Conservation (phyloP, 2,113 vertebrate genomes). For the Phyllopteryx taeniolatus region DNA sequence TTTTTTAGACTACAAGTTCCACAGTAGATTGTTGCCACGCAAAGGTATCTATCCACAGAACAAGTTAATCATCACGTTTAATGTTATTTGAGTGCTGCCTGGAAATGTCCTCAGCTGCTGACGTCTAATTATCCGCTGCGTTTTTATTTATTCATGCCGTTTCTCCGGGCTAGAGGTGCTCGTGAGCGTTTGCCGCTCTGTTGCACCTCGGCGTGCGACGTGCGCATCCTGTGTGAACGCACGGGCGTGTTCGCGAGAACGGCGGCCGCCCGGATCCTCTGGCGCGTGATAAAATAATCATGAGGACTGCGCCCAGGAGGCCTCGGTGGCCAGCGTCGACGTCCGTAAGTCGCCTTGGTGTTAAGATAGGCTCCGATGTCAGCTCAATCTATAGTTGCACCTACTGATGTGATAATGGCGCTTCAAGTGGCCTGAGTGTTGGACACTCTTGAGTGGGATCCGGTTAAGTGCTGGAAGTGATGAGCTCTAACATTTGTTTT, state of each 20-base stretch:
- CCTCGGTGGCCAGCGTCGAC: not conserved
- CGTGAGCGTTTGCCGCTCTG: conserved; percentile 27
- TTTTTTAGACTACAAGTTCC: not conserved
- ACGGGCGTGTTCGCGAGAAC: conserved; percentile 59
- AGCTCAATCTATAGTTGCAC: not conserved
- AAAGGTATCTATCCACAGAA: not conserved
- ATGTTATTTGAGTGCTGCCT: not conserved
- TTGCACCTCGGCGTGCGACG: conserved; percentile 29
- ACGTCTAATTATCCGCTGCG: conserved; percentile 27
- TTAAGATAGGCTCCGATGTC: conserved; percentile 9
- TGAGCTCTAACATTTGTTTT: conserved; percentile 6
- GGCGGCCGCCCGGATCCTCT: conserved; percentile 54
- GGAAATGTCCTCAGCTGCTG: conserved; percentile 10
- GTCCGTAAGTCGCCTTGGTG: not conserved
- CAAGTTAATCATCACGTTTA: not conserved
- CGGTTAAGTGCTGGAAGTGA: conserved; percentile 21
- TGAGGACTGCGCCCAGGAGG: conserved; percentile 55
- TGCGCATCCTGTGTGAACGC: conserved; percentile 41
- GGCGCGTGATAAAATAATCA: conserved; percentile 68
- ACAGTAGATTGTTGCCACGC: not conserved
- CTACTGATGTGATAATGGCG: not conserved
- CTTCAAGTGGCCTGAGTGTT: conserved; percentile 3
- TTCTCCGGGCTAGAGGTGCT: conserved; percentile 20
- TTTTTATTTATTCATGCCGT: conserved; percentile 47
- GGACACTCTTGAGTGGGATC: conserved; percentile 18